A percentile compares a stretch with the other conserved stretches of the same genome.
Conservation (phyloP, 2,888 invertebrate species). For the Spisula subtruncata region DNA sequence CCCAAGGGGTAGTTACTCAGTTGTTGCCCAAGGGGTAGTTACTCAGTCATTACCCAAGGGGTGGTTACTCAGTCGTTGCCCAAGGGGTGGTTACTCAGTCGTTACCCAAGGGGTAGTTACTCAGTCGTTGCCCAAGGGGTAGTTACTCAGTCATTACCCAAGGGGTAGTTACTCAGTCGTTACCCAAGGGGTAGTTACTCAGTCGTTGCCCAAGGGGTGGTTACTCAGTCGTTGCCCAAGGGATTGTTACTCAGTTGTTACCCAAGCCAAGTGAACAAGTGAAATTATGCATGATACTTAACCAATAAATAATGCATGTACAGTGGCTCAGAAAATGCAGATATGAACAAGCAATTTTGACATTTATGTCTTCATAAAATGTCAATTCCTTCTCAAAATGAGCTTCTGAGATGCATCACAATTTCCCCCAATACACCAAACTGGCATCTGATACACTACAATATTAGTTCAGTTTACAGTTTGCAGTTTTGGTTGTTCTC, state of each 20-base stretch:
- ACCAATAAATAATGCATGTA: conserved; percentile 31
- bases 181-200: too few species aligned
- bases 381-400: conserved; percentile 29
- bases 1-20: too few species aligned
- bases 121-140: not conserved
- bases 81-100: not conserved
- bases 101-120: not conserved
- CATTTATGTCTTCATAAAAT: conserved; percentile 29
- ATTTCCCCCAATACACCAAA: conserved; percentile 26
- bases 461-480: conserved; percentile 11
- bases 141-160: too few species aligned
- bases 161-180: too few species aligned
- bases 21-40: not conserved
- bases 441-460: not conserved
- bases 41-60: too few species aligned
- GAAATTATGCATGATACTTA: conserved; percentile 10
- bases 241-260: not conserved
- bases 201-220: too few species aligned
- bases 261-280: conserved; percentile 15
- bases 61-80: too few species aligned
- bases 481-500: conserved; percentile 3
- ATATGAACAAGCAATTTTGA: conserved; percentile 31
- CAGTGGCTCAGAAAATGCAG: not conserved
- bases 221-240: too few species aligned
- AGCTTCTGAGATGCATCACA: conserved; percentile 28